Base-by-base conservation (phyloP, 2,888 invertebrate species). In the Cephus nigrinus region DNA sequence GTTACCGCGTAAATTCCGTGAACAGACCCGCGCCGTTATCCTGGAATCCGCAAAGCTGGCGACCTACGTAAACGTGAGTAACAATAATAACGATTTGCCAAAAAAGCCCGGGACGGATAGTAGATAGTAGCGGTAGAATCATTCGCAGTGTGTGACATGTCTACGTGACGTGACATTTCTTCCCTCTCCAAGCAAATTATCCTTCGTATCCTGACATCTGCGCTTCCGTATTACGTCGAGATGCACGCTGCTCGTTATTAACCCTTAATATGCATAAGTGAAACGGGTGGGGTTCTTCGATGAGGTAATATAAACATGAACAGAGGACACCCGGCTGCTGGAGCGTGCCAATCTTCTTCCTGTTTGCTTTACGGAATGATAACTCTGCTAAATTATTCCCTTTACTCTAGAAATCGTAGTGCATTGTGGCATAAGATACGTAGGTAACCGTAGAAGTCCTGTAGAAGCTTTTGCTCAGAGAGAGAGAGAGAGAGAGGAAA, bases 21-120 rank as follows among this genome's bases (percentile, higher is more conserved):
- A 71, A 40, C 71, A 78, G 76, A 68, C 34, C 69, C 32, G 69
- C 79, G 78, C 31, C 31, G 69, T 31, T 69, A 78, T 81, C 80
- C 82, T 81, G 82, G 80, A 81, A 76, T 40, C 76, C 75, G 78
- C 71, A 69, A 80, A 69, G 36, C 74, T 76, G 75, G 68, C 77
- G 74, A 68, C 36, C 73, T 77, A 32, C 79, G 80, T 76, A 81
- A 83, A 84, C 82, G 86, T 86, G 85, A 86, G 86, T 86, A 87
- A 81, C 78, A 79, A 82, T 71, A 71, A 71, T 32, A 71, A 71
- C 71, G 71, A 31, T 71, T 15, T 71, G 31, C 71, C 34, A 74
- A 23, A 77, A 55, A 71, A 71, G 71, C n/a, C 36, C 36, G 74
- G 30, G 74, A 69, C 55, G 9, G 23, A 55, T 55, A 55, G 55